Conservation (phyloP, 2,797 vertebrate genomes). For the Coracias cyanogaster region DNA sequence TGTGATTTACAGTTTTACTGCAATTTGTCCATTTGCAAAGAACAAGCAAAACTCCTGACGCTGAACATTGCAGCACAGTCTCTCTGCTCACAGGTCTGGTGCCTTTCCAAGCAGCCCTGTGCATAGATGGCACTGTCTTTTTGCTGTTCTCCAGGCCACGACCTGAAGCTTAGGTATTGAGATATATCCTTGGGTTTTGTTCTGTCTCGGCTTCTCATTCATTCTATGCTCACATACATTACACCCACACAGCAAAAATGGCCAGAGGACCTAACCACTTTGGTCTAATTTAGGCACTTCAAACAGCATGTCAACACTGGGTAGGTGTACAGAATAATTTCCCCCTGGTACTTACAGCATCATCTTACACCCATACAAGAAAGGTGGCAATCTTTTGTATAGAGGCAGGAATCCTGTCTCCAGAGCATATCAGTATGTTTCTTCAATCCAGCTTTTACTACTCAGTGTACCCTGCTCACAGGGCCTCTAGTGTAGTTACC, state of each 20-base stretch:
- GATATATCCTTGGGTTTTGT: not conserved
- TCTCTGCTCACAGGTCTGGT: not conserved
- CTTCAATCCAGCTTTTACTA: not conserved
- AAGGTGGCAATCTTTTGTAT: not conserved
- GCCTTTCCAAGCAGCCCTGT: not conserved
- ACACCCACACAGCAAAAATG: fast-evolving
- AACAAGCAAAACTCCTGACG: not conserved
- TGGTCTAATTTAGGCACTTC: not conserved
- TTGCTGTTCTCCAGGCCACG: not conserved
- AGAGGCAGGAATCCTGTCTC: not conserved
- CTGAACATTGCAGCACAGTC: fast-evolving
- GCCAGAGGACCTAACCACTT: not conserved
- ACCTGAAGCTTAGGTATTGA: not conserved
- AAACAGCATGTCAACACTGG: not conserved
- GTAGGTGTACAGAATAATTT: not conserved
- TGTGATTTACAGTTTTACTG: not conserved
- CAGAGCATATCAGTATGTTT: no score
- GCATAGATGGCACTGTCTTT: not conserved
- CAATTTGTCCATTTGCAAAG: not conserved
- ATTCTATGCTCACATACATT: not conserved
- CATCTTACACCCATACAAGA: not conserved
- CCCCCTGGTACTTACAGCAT: not conserved
- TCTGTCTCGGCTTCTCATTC: not conserved
- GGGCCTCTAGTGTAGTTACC: not conserved
- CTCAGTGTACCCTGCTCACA: not conserved